Percentiles rank a stretch among this genome's conserved stretches.
These are phyloP conservation scores for Epinephelus malabaricus DNA, from an alignment of 2,797 vertebrate species.

Conservation along the genomic window DNA sequence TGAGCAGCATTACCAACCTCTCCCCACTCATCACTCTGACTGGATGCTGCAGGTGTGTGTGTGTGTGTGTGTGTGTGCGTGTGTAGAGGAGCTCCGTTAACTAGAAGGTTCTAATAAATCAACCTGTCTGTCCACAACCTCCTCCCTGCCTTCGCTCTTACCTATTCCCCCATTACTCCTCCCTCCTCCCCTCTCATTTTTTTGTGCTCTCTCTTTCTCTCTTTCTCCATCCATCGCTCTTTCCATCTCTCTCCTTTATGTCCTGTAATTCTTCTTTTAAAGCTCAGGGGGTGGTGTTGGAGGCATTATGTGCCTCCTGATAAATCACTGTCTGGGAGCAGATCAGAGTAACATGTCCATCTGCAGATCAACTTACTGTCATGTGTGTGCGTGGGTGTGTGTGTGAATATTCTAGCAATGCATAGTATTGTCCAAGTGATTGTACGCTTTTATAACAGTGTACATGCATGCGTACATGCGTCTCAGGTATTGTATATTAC, in stretches of 20 bases:
- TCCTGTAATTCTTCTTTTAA: conserved; percentile 78
- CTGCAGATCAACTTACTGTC: conserved; percentile 67
- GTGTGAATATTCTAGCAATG: conserved; percentile 33
- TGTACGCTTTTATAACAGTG: conserved; percentile 28
- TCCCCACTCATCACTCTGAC: conserved; percentile 74
- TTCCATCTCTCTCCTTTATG: conserved; percentile 66
- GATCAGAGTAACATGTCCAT: conserved; percentile 63
- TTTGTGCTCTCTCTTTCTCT: conserved; percentile 9
- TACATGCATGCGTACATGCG: conserved; percentile 29
- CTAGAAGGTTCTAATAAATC: conserved; percentile 97
- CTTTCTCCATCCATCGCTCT: conserved; percentile 28
- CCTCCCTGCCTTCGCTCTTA: conserved; percentile 88
- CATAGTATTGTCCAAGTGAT: conserved; percentile 32
- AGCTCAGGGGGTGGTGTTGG: conserved; percentile 73
- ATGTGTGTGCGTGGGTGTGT: conserved; percentile 6
- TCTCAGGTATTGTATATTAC: conserved; percentile 55
- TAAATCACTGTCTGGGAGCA: conserved; percentile 75
- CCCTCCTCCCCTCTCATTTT: conserved; percentile 53
- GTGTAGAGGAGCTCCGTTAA: conserved; percentile 92
- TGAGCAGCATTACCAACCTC: conserved; percentile 94
- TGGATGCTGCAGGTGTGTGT: conserved; percentile 68
- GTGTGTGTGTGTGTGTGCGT: conserved; percentile 77
- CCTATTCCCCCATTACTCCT: conserved; percentile 78
- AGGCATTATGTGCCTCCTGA: conserved; percentile 71
- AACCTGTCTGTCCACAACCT: conserved; percentile 89